These are phyloP conservation scores for Zaprionus lachaisei DNA, from an alignment of 1,140 invertebrate species.

Conservation along the genomic window DNA sequence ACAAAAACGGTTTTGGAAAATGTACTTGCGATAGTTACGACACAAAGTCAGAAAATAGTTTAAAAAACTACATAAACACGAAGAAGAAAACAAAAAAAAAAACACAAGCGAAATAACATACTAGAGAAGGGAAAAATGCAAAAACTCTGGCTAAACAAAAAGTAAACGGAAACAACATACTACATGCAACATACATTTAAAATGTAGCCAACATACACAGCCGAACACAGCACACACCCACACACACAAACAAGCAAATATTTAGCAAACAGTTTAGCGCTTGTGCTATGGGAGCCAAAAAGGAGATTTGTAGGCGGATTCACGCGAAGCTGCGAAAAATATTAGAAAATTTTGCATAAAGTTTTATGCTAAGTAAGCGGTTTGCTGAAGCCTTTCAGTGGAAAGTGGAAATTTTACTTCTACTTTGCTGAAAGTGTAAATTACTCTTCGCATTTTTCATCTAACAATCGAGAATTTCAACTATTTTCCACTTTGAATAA, in stretches of 20 bases:
- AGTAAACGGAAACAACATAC: conserved; percentile 50
- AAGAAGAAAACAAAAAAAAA: conserved; percentile 27
- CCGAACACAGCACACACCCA: conserved; percentile 21
- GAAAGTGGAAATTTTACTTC: neutral
- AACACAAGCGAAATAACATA: conserved; percentile 52
- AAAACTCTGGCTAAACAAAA: conserved; percentile 51
- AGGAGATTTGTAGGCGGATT: conserved; percentile 42
- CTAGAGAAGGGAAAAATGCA: conserved; percentile 33
- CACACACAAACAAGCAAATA: conserved; percentile 19
- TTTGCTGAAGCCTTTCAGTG: conserved; percentile 25
- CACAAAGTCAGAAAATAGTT: conserved; percentile 76
- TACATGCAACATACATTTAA: conserved; percentile 47
- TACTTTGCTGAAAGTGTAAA: neutral
- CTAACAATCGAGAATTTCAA: too few relatives aligned
- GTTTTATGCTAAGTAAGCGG: conserved; percentile 20
- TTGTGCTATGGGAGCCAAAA: conserved; percentile 30
- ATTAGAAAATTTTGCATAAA: conserved; percentile 25
- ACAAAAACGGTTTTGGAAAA: conserved; percentile 84
- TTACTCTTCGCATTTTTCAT: neutral
- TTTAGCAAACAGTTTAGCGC: conserved; percentile 41
- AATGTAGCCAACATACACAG: conserved; percentile 44
- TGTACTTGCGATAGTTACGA: conserved; percentile 82
- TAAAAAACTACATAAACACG: conserved; percentile 75
- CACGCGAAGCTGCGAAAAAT: conserved; percentile 17
- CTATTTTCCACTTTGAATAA: too few relatives aligned